Evolutionary conservation across 2,797 vertebrate genomes (phyloP).

Genomic region (Distichodus sexfasciatus): DNA sequence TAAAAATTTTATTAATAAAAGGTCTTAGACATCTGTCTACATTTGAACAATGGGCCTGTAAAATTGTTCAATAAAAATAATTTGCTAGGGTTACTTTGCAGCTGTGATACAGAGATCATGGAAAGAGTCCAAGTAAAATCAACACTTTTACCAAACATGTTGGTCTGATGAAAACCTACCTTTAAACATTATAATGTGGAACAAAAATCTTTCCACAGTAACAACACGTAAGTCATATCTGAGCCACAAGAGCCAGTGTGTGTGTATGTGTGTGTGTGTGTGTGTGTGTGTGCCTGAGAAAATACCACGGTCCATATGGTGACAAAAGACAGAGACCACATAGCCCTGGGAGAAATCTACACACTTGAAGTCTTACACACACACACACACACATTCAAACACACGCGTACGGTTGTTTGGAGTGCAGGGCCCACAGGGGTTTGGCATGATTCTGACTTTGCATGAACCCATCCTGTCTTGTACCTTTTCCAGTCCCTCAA

Average conservation of each 20-base stretch:
- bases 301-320: slow-evolving; percentile 46
- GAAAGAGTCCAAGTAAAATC: slow-evolving; percentile 52
- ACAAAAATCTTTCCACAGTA: background rate
- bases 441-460: slow-evolving; percentile 56
- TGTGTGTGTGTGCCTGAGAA: slow-evolving; percentile 36
- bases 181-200: slow-evolving; percentile 44
- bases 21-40: slow-evolving; percentile 42
- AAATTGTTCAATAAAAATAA: too few relatives aligned
- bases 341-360: slow-evolving; percentile 55
- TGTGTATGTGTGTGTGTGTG: slow-evolving; percentile 27
- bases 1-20: background rate
- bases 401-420: slow-evolving; percentile 42
- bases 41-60: slow-evolving; percentile 43
- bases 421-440: slow-evolving; percentile 57
- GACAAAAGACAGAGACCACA: slow-evolving; percentile 67
- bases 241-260: slow-evolving; percentile 20
- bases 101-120: slow-evolving; percentile 31
- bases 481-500: slow-evolving; percentile 65
- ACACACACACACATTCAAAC: background rate
- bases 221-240: slow-evolving; percentile 31
- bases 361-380: too few relatives aligned
- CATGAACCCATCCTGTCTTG: slow-evolving; percentile 64
- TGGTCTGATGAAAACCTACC: slow-evolving; percentile 19
- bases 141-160: slow-evolving; percentile 38
- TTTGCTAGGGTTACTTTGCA: slow-evolving; percentile 25